Conservation (phyloP, 2,797 vertebrate species). For the Alectoris magna region DNA sequence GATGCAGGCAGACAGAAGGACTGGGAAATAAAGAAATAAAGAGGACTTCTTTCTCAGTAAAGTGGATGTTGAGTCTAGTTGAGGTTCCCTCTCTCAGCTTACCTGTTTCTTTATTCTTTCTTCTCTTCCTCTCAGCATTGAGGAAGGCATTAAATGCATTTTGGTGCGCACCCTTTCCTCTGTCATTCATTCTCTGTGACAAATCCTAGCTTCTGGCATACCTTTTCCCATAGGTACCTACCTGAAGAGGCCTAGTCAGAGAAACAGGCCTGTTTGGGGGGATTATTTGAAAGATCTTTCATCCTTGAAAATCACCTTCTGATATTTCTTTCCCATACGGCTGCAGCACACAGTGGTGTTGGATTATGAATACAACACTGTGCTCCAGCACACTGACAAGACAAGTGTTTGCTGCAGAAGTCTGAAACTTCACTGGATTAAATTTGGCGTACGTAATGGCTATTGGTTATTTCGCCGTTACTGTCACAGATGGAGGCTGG, state of each 20-base stretch:
- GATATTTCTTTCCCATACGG: rapidly evolving
- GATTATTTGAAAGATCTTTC: background rate
- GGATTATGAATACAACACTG: background rate
- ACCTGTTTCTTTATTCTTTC: background rate
- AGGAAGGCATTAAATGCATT: background rate
- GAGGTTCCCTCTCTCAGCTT: background rate
- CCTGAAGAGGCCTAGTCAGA: background rate
- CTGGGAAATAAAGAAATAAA: background rate
- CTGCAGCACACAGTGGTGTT: rapidly evolving
- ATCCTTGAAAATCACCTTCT: background rate
- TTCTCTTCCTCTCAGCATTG: background rate
- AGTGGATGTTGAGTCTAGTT: background rate
- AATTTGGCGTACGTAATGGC: background rate
- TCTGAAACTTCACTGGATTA: background rate
- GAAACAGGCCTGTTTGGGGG: background rate
- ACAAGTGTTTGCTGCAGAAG: background rate
- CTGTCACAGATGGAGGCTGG: background rate
- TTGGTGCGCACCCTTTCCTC: background rate
- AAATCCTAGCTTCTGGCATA: background rate
- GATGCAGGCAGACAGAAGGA: background rate
- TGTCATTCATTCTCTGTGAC: background rate
- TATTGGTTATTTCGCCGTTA: rapidly evolving
- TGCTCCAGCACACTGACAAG: background rate
- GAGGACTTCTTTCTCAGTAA: background rate
- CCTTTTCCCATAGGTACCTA: background rate